Conservation (phyloP, 2,888 invertebrate genomes). For the Glaucopsyche alexis region DNA sequence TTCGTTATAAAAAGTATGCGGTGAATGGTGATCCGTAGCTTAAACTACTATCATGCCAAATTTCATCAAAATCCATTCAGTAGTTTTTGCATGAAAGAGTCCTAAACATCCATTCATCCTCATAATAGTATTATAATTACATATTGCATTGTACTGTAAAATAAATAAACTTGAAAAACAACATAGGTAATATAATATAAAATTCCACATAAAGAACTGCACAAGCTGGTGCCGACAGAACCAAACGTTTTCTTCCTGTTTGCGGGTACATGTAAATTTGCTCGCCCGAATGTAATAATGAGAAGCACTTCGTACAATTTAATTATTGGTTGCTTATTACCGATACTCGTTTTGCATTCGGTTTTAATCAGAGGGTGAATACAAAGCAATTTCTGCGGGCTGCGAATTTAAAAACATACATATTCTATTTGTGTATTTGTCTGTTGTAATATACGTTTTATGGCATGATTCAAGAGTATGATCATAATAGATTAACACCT, state of each 20-base stretch:
- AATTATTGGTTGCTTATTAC: conserved; percentile 19
- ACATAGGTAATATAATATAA: not conserved
- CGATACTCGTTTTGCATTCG: conserved; percentile 13
- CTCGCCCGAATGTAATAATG: not conserved
- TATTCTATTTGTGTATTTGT: not conserved
- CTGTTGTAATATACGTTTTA: not conserved
- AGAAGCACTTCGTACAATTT: conserved; percentile 15
- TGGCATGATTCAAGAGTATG: not conserved
- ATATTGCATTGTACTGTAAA: no score
- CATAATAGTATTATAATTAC: not conserved
- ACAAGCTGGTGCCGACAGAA: not conserved
- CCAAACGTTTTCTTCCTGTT: not conserved
- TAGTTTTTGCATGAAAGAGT: no score
- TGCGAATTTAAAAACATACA: not conserved
- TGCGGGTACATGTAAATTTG: not conserved
- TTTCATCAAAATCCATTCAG: no score
- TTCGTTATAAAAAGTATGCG: no score
- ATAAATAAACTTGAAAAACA: not conserved
- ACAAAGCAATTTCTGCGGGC: conserved; percentile 16
- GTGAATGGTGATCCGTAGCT: no score
- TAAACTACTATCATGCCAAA: no score
- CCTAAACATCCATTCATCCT: not conserved
- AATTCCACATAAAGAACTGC: not conserved
- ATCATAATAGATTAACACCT: no score
- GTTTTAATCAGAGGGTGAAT: conserved; percentile 19